These are phyloP conservation scores for Crepidodera aurea DNA, from an alignment of 2,888 invertebrate species.

Conservation along the genomic window DNA sequence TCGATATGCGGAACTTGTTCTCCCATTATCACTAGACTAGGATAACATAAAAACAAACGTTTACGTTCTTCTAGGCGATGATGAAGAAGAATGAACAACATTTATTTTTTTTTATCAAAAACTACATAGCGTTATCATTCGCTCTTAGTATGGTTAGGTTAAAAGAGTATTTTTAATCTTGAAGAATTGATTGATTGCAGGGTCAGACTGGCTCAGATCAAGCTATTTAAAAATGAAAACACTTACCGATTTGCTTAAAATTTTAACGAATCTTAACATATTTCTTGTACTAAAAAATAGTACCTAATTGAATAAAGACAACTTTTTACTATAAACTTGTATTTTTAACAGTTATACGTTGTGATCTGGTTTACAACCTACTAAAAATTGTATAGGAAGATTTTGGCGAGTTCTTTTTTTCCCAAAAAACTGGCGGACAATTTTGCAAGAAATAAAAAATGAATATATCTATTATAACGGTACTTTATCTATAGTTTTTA, in stretches of 20 bases:
- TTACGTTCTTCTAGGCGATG: constrained; percentile 1
- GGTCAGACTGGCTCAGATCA: neutral
- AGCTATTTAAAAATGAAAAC: neutral
- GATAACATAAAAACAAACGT: neutral
- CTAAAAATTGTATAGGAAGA: too few relatives aligned
- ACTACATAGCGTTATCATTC: constrained; percentile 3
- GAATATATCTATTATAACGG: too few relatives aligned
- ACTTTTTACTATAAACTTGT: too few relatives aligned
- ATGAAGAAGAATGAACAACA: constrained; percentile 1
- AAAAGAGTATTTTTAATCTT: constrained; percentile 7
- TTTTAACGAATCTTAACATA: too few relatives aligned
- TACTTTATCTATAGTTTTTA: too few relatives aligned
- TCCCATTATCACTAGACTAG: constrained; percentile 10
- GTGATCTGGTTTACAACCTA: too few relatives aligned
- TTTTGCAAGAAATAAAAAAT: too few relatives aligned
- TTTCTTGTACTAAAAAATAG: too few relatives aligned
- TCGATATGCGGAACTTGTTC: neutral
- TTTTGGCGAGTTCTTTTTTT: too few relatives aligned
- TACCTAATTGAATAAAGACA: too few relatives aligned
- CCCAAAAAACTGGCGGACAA: too few relatives aligned
- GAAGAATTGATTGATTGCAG: constrained; percentile 1
- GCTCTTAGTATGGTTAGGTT: neutral
- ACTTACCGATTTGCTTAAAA: neutral
- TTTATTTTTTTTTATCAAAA: constrained; percentile 5
- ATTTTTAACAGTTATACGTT: too few relatives aligned